These are phyloP conservation scores for Toxotes chatareus DNA, from an alignment of 2,113 vertebrate genomes.

Conservation along the genomic window DNA sequence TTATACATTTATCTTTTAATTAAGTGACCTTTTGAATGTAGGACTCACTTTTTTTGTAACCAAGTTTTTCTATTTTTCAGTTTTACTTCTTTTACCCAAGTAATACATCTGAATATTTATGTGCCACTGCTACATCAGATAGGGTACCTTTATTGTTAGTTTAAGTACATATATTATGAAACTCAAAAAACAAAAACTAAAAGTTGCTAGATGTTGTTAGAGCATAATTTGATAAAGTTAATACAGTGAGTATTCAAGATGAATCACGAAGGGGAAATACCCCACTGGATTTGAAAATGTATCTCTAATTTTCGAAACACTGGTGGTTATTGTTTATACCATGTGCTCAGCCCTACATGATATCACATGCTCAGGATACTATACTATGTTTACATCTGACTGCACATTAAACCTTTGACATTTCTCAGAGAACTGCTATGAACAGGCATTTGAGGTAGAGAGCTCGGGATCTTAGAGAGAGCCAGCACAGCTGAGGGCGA, in stretches of 20 bases:
- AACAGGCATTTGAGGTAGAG: constrained; percentile 5
- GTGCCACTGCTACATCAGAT: not conserved
- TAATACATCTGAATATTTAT: not conserved
- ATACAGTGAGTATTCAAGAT: not conserved
- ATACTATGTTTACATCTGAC: not conserved
- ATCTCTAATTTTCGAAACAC: not conserved
- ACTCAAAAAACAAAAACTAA: not conserved
- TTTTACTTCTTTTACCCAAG: not conserved
- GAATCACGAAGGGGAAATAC: too few relatives aligned
- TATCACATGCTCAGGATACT: not conserved
- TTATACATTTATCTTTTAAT: not conserved
- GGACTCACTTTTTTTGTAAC: not conserved
- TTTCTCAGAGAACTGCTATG: constrained; percentile 26
- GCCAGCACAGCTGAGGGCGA: constrained; percentile 41
- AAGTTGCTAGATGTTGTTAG: not conserved
- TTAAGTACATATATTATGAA: not conserved
- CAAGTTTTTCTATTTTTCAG: not conserved
- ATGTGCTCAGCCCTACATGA: not conserved
- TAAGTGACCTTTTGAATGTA: not conserved
- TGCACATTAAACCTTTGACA: not conserved
- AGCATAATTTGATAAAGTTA: not conserved
- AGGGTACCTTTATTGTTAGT: too few relatives aligned
- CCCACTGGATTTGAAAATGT: not conserved
- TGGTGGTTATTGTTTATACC: not conserved
- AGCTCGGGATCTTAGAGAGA: constrained; percentile 39